A percentile compares a stretch with the other conserved stretches of the same genome.
Conservation (phyloP, 1,140 invertebrate species). For the Dolichoris vasculosae region DNA sequence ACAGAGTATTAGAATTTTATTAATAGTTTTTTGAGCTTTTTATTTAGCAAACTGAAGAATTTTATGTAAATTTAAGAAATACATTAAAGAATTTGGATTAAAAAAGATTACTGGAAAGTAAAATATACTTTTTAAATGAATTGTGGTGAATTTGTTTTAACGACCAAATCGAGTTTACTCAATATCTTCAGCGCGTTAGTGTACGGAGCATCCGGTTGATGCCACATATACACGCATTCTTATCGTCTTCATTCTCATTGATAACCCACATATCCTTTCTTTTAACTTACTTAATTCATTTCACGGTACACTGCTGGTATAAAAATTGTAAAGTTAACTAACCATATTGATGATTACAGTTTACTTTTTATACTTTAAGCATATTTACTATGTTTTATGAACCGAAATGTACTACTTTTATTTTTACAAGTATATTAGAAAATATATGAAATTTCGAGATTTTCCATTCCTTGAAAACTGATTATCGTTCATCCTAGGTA, state of each 20-base stretch:
- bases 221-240: slow-evolving; percentile 26
- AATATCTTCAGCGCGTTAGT: background rate
- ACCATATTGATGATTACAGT: no score
- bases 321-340: no score
- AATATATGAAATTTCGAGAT: background rate
- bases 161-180: background rate
- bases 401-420: background rate
- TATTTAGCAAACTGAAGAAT: no score
- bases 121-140: background rate
- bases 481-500: background rate
- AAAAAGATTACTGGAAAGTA: background rate
- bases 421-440: background rate
- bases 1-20: no score
- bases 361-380: no score
- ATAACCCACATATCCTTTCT: background rate
- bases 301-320: no score
- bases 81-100: no score
- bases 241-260: slow-evolving; percentile 11
- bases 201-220: slow-evolving; percentile 24
- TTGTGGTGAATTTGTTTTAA: background rate
- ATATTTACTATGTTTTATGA: no score
- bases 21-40: no score
- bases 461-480: background rate
- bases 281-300: no score
- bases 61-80: no score